These are phyloP conservation scores for Cenopis cana DNA, from an alignment of 2,888 invertebrate species.

Conservation along the genomic window DNA sequence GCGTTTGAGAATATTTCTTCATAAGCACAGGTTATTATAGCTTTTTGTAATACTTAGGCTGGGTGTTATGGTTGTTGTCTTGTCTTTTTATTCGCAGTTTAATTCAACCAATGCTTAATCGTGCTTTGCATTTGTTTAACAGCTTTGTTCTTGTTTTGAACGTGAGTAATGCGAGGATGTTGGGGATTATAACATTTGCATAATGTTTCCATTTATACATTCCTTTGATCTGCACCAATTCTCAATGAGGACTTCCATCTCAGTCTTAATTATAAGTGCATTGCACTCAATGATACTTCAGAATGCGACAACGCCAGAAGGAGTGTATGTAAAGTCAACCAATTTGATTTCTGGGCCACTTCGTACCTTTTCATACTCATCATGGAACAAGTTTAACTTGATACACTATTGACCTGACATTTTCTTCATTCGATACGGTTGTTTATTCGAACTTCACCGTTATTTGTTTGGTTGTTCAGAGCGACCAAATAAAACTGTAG, in stretches of 20 bases:
- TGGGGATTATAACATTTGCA: not conserved
- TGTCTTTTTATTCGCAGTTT: conserved; percentile 31
- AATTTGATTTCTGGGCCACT: too few species aligned
- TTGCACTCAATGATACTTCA: too few species aligned
- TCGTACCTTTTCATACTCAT: too few species aligned
- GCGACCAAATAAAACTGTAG: conserved; percentile 32
- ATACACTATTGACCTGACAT: conserved; percentile 24
- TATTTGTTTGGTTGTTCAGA: conserved; percentile 38
- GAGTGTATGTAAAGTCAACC: too few species aligned
- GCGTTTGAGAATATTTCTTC: conserved; percentile 44
- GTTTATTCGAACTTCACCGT: conserved; percentile 33
- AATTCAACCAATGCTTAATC: conserved; percentile 22
- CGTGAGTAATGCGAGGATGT: not conserved
- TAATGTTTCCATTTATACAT: not conserved
- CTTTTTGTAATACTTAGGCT: conserved; percentile 43
- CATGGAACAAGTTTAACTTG: not conserved
- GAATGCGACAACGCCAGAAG: too few species aligned
- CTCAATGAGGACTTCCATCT: too few species aligned
- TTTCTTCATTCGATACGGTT: conserved; percentile 21
- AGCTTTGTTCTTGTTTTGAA: conserved; percentile 18
- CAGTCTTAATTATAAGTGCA: too few species aligned
- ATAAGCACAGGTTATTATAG: conserved; percentile 40
- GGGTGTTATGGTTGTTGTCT: conserved; percentile 37
- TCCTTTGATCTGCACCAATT: not conserved
- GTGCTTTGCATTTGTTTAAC: conserved; percentile 10